phyloP scores from a whole-genome alignment of 2,888 invertebrate species.

The Bursaphelenchus okinawaensis region DNA sequence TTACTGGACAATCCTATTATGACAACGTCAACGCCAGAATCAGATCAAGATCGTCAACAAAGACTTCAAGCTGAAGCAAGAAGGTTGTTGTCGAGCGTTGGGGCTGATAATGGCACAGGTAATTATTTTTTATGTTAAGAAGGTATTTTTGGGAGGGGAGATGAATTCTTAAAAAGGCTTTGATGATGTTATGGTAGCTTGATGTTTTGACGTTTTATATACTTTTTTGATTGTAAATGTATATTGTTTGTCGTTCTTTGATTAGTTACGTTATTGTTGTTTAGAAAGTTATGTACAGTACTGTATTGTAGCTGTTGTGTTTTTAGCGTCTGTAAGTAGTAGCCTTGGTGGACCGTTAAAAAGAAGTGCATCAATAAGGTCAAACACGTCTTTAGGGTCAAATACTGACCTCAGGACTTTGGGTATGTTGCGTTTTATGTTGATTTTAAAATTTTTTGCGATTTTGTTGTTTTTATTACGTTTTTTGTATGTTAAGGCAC shows the following conservation, averaged over 20 bases:
- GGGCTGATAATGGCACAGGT: not conserved
- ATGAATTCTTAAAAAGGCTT: not conserved
- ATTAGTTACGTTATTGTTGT: conserved; percentile 6
- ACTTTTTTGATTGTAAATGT: not conserved
- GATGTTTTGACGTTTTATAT: not conserved
- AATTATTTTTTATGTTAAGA: too few relatives aligned
- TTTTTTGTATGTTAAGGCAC: conserved; percentile 1
- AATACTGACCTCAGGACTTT: conserved; percentile 25
- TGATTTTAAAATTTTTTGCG: too few relatives aligned
- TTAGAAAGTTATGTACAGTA: too few relatives aligned
- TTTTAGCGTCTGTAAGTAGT: too few relatives aligned
- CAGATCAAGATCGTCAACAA: conserved; percentile 18
- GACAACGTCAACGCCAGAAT: conserved; percentile 13
- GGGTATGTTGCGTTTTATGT: conserved; percentile 26
- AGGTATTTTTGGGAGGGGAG: not conserved
- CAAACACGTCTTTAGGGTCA: conserved; percentile 22
- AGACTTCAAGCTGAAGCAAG: conserved; percentile 33
- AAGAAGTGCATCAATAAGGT: conserved; percentile 14
- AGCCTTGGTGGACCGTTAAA: conserved; percentile 10
- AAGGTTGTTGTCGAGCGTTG: conserved; percentile 14
- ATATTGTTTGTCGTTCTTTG: not conserved
- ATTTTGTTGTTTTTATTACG: conserved; percentile 12
- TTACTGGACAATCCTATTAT: conserved; percentile 32
- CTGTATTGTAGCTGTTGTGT: too few relatives aligned
- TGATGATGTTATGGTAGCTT: not conserved